Percentiles rank a stretch among this genome's conserved stretches.
These are phyloP conservation scores for Notiomystis cincta DNA, from an alignment of 2,113 vertebrate genomes.

Conservation along the genomic window DNA sequence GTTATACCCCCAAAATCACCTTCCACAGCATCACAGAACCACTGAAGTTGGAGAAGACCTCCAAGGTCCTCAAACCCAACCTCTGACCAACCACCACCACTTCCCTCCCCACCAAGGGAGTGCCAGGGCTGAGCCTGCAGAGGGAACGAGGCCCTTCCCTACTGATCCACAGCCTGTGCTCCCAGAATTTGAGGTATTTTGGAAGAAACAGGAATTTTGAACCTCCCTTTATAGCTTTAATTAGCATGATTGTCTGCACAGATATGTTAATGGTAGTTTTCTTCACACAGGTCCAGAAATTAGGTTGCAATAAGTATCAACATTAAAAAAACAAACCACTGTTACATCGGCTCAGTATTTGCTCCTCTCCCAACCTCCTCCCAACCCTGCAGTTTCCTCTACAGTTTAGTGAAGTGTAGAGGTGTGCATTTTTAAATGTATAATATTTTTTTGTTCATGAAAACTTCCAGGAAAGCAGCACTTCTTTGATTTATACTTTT, in stretches of 20 bases:
- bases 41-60: not conserved
- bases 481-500: not conserved
- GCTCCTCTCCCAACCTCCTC: not conserved
- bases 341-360: not conserved
- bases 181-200: not conserved
- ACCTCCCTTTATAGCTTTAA: not conserved
- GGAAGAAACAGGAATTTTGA: not conserved
- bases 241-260: not conserved
- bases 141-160: not conserved
- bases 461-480: not conserved
- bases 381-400: not conserved
- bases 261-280: not conserved
- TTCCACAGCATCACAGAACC: not conserved
- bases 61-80: not conserved
- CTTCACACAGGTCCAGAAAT: not conserved
- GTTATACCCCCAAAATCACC: not conserved
- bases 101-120: not conserved
- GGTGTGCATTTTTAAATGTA: not conserved
- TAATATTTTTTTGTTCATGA: not conserved
- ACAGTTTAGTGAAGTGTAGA: not conserved
- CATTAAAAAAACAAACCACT: accelerated
- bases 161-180: not conserved
- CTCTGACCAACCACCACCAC: not conserved
- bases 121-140: not conserved
- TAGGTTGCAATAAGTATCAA: not conserved